Evolutionary conservation across 1,140 invertebrate species (phyloP), one percentile per base, ranked within the genome.

Genomic region (Planococcus citri): DNA sequence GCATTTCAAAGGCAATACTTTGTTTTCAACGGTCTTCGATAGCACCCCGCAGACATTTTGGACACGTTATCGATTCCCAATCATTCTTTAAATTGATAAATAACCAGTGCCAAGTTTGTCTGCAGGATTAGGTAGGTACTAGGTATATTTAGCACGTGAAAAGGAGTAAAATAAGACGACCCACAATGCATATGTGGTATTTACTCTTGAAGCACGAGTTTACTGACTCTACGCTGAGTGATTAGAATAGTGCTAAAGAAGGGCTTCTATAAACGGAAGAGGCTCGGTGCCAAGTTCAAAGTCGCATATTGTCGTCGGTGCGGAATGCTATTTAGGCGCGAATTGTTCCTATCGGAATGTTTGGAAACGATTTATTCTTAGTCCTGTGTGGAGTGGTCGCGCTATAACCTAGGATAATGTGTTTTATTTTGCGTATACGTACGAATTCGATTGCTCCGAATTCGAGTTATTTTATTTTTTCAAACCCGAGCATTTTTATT

Each of bases 401-500:
- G 25, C 24, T 24, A 64, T 64, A 64, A 64, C 60, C 60, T 64
- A 64, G 60, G 60, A 24, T 64, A 64, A 64, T 64, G 60, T 64
- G 25, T 25, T 64, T 64, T 20, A 20, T 17, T 6, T 37, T 14
- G 33, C 33, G 33, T 8, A 51, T 51, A 9, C 17, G 10, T 51
- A 20, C 41, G 6, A 3, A 17, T 6, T n/a, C 41, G 41, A n/a
- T 51, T 51, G 10, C 2, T 6, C 33, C 33, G 33, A 37, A 37
- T 37, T 6, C 33, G 33, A n/a, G n/a, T n/a, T n/a, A n/a, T n/a
- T n/a, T n/a, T n/a, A n/a, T n/a, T n/a, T n/a, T n/a, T n/a, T n/a
- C n/a, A n/a, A n/a, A n/a, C n/a, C n/a, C n/a, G n/a, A n/a, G n/a
- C n/a, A n/a, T n/a, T n/a, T n/a, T n/a, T n/a, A n/a, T n/a, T n/a